Evolutionary conservation across 2,888 invertebrate genomes (phyloP).

Genomic region (Acronicta psi): DNA sequence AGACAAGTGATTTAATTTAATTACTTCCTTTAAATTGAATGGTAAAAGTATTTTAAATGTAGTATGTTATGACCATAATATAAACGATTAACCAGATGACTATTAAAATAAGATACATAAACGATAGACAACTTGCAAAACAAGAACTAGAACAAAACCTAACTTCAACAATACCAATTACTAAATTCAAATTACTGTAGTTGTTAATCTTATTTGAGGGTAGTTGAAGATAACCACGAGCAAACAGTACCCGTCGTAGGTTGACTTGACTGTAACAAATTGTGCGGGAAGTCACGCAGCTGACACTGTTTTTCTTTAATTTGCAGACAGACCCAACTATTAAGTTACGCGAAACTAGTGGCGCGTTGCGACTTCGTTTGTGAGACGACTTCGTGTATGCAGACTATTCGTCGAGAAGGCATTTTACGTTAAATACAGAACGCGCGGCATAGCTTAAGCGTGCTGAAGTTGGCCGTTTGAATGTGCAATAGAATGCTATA

Average conservation of each 20-base stretch:
- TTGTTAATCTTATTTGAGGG: slow-evolving; percentile 30
- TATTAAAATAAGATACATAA: too few species aligned
- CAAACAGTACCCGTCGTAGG: slow-evolving; percentile 33
- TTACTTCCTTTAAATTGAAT: too few species aligned
- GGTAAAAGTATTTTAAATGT: too few species aligned
- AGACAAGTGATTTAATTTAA: too few species aligned
- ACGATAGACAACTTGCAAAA: neutral
- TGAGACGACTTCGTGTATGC: neutral
- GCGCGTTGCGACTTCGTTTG: neutral
- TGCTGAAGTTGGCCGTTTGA: too few species aligned
- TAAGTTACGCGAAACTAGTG: slow-evolving; percentile 8
- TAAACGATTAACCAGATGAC: too few species aligned
- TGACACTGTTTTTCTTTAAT: slow-evolving; percentile 41
- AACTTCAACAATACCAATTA: neutral
- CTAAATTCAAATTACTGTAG: slow-evolving; percentile 30
- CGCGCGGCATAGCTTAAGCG: too few species aligned
- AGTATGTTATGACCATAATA: too few species aligned
- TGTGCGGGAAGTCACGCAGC: slow-evolving; percentile 35
- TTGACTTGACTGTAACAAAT: slow-evolving; percentile 48
- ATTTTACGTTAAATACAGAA: too few species aligned
- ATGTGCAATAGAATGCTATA: too few species aligned
- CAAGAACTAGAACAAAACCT: neutral
- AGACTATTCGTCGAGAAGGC: too few species aligned
- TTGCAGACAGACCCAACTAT: slow-evolving; percentile 22
- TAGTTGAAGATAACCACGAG: slow-evolving; percentile 31